Conservation (phyloP, 2,113 vertebrate species). For the Ictidomys tridecemlineatus region DNA sequence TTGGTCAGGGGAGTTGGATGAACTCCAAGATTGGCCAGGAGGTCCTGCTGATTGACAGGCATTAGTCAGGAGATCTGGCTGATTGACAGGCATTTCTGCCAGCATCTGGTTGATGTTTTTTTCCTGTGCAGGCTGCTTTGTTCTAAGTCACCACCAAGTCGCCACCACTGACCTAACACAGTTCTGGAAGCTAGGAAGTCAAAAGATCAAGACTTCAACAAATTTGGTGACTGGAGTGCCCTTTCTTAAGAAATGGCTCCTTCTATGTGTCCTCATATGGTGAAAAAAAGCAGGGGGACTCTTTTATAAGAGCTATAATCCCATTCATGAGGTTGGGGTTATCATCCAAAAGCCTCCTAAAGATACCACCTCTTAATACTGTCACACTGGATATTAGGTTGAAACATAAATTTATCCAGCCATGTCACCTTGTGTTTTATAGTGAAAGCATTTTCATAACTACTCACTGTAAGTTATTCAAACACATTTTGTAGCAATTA, state of each 20-base stretch:
- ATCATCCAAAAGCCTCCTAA: neutral
- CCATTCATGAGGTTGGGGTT: neutral
- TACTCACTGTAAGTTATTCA: neutral
- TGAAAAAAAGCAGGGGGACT: no score
- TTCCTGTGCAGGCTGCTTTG: no score
- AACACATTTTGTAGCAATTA: slow-evolving; percentile 44
- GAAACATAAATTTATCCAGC: neutral
- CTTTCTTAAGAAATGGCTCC: neutral
- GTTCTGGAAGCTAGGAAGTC: neutral
- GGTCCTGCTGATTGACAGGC: no score
- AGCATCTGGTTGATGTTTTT: no score
- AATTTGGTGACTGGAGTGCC: neutral
- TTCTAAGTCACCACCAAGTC: no score
- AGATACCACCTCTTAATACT: neutral
- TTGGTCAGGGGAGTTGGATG: no score
- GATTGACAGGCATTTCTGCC: no score
- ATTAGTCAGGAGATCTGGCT: no score
- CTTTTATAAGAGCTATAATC: neutral
- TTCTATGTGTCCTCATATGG: neutral
- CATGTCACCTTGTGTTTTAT: neutral
- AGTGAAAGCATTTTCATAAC: neutral
- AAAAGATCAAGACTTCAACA: neutral
- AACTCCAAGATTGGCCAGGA: no score
- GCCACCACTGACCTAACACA: no score
- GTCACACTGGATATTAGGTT: neutral